Conservation (phyloP, 2,113 vertebrate genomes). For the Myiozetetes cayanensis region DNA sequence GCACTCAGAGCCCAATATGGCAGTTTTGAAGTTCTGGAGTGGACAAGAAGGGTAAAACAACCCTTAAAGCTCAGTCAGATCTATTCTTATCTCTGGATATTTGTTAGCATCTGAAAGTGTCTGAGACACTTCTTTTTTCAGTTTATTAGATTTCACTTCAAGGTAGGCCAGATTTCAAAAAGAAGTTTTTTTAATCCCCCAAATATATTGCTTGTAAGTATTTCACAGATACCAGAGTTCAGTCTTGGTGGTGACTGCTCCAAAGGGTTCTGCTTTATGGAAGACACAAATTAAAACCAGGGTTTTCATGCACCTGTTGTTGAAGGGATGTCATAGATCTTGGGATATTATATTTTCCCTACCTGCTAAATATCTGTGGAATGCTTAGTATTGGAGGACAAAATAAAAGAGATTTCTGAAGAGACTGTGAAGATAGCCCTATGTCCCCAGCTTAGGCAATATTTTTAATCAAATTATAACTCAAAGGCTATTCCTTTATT, state of each 20-base stretch:
- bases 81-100: not conserved
- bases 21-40: not conserved
- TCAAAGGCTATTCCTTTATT: not conserved
- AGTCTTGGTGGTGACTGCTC: not conserved
- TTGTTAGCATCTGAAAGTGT: not conserved
- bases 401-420: constrained; percentile 55
- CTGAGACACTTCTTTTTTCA: not conserved
- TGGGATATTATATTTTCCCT: not conserved
- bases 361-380: constrained; percentile 18
- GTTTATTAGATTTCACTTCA: constrained; percentile 2
- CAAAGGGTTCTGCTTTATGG: not conserved
- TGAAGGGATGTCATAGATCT: not conserved
- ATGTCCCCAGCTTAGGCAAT: not conserved
- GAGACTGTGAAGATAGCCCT: constrained; percentile 13
- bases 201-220: not conserved
- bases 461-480: not conserved
- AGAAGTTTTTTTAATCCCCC: not conserved
- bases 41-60: not conserved
- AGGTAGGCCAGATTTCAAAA: not conserved
- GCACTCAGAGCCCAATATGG: not conserved
- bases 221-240: not conserved
- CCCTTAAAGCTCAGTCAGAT: not conserved
- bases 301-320: not conserved
- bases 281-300: not conserved
- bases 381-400: constrained; percentile 25